Base-by-base conservation (phyloP, 2,797 vertebrate genomes). In the Mus caroli region DNA sequence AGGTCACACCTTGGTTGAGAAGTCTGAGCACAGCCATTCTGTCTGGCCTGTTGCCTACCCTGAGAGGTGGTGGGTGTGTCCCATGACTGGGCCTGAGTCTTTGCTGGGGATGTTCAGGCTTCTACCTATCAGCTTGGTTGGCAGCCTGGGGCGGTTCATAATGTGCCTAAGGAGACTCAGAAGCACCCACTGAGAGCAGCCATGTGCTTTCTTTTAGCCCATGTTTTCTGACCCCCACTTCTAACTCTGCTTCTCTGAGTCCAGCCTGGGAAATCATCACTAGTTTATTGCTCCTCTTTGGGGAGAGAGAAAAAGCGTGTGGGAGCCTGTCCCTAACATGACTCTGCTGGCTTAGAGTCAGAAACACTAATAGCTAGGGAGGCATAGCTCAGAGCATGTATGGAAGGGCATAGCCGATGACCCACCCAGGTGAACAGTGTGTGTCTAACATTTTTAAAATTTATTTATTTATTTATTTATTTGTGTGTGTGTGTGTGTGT, bases 1-100 rank as follows among this genome's bases (percentile, higher is more conserved):
- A 88, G 73, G 88, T 62, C 80, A 92, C 0, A 24, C 90, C 90
- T 97, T 92, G 84, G 11, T 88, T 34, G 31, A 15, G n/a, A 69
- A 77, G 76, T 75, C 84, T 54, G 60, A 92, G 75, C 88, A 67
- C 58, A 94, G 54, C 67, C 77, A 67, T 80, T 88, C 94, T 94
- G 79, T 82, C 83, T 93, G 94, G 67, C 83, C 83, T n/a, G 50
- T 86, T 97, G 91, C 87, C 90, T 88, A 67, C 6, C 0, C 37
- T 40, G 15, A 82, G 71, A 94, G 15, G 69, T 58, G 0, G 19
- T 89, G 94, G 67, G 75, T 62, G 26, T 89, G 54, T 50, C 90
- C 1, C 7, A 46, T 50, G 69, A 79, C 79, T 95, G 79, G 56
- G 52, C 6, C 26, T 0, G 62, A 78, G 43, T 93, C 60, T 90